phyloP scores from a whole-genome alignment of 2,888 invertebrate genomes.

The Stenoptilia bipunctidactyla region DNA sequence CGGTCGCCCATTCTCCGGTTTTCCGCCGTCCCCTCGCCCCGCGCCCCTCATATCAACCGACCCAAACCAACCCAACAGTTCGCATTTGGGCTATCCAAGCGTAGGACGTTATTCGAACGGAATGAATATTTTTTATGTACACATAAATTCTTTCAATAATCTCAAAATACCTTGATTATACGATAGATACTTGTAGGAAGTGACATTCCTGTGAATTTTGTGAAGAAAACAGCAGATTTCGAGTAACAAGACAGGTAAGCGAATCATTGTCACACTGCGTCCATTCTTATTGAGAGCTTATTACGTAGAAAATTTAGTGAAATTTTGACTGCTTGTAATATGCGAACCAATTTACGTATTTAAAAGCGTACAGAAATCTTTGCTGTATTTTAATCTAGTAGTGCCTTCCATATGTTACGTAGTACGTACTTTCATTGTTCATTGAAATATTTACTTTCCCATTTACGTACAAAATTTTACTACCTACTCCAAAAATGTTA shows the following conservation, averaged over 20 bases:
- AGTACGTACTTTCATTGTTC: background rate
- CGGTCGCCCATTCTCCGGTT: conserved; percentile 50
- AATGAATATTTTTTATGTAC: conserved; percentile 67
- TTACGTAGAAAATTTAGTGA: conserved; percentile 30
- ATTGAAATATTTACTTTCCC: background rate
- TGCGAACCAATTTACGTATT: conserved; percentile 17
- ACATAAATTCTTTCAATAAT: conserved; percentile 60
- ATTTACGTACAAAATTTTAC: too few species aligned
- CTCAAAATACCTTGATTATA: conserved; percentile 63
- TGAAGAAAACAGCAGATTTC: conserved; percentile 47
- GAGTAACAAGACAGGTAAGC: conserved; percentile 63
- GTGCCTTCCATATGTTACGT: too few species aligned
- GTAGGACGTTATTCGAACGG: conserved; percentile 60
- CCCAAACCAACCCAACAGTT: conserved; percentile 61
- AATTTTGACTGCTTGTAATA: conserved; percentile 33
- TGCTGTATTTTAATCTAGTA: too few species aligned
- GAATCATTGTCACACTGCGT: conserved; percentile 63
- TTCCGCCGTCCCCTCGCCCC: conserved; percentile 43
- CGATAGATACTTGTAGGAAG: conserved; percentile 41
- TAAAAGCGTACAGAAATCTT: conserved; percentile 1
- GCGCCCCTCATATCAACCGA: conserved; percentile 32
- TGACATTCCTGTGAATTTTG: conserved; percentile 55
- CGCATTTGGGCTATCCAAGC: conserved; percentile 70
- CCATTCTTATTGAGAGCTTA: conserved; percentile 53
- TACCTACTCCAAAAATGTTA: too few species aligned